These are phyloP conservation scores for Acanthopleura granulata DNA, from an alignment of 2,888 invertebrate species.

Conservation along the genomic window DNA sequence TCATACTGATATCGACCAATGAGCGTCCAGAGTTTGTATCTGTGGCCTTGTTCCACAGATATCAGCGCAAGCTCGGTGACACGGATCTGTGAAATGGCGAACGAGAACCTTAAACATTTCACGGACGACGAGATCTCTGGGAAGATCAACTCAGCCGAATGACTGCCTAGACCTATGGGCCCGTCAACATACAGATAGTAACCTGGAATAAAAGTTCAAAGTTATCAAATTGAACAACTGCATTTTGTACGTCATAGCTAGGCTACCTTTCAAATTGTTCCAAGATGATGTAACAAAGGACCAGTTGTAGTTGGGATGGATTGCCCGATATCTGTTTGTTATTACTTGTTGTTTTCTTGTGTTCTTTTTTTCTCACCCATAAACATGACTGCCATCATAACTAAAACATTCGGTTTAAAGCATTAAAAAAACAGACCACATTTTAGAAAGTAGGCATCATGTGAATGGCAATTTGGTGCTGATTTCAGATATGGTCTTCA, in stretches of 20 bases:
- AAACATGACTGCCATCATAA: no score
- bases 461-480: no score
- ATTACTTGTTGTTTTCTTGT: no score
- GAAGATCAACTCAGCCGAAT: not conserved
- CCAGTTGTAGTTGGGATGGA: no score
- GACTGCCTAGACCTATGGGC: not conserved
- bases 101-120: not conserved
- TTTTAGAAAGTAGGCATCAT: no score
- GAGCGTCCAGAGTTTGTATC: not conserved
- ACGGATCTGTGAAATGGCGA: not conserved
- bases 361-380: no score
- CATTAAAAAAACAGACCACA: no score
- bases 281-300: no score
- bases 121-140: not conserved
- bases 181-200: slow-evolving; percentile 3
- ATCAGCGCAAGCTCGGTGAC: not conserved
- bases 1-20: not conserved
- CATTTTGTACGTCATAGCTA: not conserved
- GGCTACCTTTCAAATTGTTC: no score
- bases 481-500: no score
- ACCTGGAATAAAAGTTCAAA: not conserved
- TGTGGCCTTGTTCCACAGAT: not conserved
- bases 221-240: not conserved
- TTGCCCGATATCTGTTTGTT: no score
- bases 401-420: no score